Conservation (phyloP, 2,888 invertebrate species). For the Pollenia labialis region DNA sequence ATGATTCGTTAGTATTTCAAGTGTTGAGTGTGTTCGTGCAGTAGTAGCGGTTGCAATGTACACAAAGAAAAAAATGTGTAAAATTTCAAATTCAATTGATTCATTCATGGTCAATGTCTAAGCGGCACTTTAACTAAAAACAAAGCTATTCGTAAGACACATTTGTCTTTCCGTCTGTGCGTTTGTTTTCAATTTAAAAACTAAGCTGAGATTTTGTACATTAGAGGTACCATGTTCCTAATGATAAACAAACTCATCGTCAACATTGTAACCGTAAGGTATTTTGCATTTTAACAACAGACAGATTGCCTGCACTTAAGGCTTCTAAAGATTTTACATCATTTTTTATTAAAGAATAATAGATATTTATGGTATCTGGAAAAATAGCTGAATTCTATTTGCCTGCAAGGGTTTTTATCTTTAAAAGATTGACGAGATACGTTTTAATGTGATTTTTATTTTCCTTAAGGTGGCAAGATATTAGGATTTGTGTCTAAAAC, state of each 20-base stretch:
- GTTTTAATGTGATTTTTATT: neutral
- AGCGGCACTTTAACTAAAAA: constrained; percentile 48
- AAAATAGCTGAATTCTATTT: neutral
- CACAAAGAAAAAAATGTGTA: constrained; percentile 23
- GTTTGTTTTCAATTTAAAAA: constrained; percentile 6
- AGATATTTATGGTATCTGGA: constrained; percentile 5
- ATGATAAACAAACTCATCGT: constrained; percentile 4
- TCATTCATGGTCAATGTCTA: constrained; percentile 70
- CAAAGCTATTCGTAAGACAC: constrained; percentile 46
- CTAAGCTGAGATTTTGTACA: constrained; percentile 45
- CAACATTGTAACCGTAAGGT: constrained; percentile 19
- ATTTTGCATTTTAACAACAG: constrained; percentile 34
- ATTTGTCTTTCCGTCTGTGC: constrained; percentile 12
- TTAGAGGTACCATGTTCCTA: constrained; percentile 28
- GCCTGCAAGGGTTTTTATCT: neutral
- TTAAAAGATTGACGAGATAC: constrained; percentile 14
- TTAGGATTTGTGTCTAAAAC: neutral
- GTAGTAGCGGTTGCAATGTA: neutral
- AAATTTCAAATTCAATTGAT: constrained; percentile 45
- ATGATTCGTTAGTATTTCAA: constrained; percentile 32
- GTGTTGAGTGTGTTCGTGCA: neutral
- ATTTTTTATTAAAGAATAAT: constrained; percentile 13
- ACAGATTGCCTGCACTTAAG: constrained; percentile 46
- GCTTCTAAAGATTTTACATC: constrained; percentile 43
- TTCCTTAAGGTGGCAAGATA: neutral